Percentiles rank a stretch among this genome's conserved stretches.
These are phyloP conservation scores for Microcebus ravelobensis DNA, from an alignment of 2,113 vertebrate genomes.

Conservation along the genomic window DNA sequence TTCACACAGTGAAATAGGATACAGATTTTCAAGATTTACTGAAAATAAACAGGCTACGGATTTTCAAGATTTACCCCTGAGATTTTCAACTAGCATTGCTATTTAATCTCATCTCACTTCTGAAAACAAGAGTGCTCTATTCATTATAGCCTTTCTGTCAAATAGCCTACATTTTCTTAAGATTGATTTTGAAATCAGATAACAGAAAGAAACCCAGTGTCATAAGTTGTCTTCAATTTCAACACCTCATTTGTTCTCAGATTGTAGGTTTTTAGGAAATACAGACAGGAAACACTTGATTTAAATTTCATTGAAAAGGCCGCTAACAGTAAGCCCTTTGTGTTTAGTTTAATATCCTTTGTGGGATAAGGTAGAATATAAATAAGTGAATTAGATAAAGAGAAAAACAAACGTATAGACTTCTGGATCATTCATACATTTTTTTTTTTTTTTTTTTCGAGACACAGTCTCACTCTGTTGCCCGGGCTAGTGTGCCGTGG, in stretches of 20 bases:
- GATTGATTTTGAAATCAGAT: conserved; percentile 53
- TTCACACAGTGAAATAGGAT: conserved; percentile 16
- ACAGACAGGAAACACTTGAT: neutral
- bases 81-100: conserved; percentile 44
- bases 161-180: conserved; percentile 8
- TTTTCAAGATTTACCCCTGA: conserved; percentile 50
- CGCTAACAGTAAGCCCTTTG: conserved; percentile 17
- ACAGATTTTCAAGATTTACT: conserved; percentile 51
- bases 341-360: neutral
- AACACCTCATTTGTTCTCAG: conserved; percentile 48
- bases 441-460: neutral
- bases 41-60: conserved; percentile 30
- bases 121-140: conserved; percentile 56
- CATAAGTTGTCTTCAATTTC: conserved; percentile 42
- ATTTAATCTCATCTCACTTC: conserved; percentile 61
- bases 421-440: neutral
- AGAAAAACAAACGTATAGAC: neutral
- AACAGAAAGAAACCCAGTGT: conserved; percentile 20
- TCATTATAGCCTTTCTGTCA: conserved; percentile 33
- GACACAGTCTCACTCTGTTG: too few relatives aligned
- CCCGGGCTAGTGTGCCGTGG: too few relatives aligned
- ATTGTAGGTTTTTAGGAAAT: neutral
- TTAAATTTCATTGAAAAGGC: conserved; percentile 34
- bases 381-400: neutral
- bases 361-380: neutral